Percentiles rank a stretch among this genome's conserved stretches.
Conservation (phyloP, 2,888 invertebrate species). For the Yponomeuta sedellus region DNA sequence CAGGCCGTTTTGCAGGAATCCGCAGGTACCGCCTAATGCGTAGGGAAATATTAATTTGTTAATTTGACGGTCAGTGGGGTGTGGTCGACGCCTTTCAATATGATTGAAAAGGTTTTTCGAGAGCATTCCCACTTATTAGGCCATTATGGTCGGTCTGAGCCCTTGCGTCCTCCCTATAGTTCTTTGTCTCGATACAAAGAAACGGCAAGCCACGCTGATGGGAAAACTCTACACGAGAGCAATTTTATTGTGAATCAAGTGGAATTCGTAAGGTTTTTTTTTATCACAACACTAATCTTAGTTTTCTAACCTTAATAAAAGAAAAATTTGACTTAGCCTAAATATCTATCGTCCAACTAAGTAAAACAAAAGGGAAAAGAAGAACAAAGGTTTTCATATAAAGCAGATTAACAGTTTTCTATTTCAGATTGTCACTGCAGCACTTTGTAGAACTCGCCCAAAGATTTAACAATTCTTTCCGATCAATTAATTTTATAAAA, state of each 20-base stretch:
- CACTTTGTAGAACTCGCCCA: not conserved
- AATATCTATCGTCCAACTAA: not conserved
- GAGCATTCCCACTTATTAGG: not conserved
- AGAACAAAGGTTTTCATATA: not conserved
- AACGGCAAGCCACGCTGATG: not conserved
- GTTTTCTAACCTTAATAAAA: not conserved
- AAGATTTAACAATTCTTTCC: conserved; percentile 34
- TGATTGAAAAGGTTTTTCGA: conserved; percentile 18
- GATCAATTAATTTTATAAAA: conserved; percentile 55
- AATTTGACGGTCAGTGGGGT: conserved; percentile 48
- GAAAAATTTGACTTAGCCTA: no score
- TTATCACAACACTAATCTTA: not conserved
- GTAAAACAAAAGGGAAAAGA: not conserved
- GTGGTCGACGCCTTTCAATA: conserved; percentile 39
- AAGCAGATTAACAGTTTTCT: not conserved
- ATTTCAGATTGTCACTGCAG: not conserved
- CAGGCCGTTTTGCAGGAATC: conserved; percentile 64
- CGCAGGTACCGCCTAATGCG: conserved; percentile 55
- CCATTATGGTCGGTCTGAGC: not conserved
- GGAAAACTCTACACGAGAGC: not conserved
- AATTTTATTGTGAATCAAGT: not conserved
- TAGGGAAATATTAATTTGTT: conserved; percentile 59
- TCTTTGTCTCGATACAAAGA: not conserved
- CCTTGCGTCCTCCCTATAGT: not conserved
- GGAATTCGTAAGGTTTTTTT: not conserved